Base-by-base conservation (phyloP, 2,113 vertebrate species). In the Cygnus buccinator region DNA sequence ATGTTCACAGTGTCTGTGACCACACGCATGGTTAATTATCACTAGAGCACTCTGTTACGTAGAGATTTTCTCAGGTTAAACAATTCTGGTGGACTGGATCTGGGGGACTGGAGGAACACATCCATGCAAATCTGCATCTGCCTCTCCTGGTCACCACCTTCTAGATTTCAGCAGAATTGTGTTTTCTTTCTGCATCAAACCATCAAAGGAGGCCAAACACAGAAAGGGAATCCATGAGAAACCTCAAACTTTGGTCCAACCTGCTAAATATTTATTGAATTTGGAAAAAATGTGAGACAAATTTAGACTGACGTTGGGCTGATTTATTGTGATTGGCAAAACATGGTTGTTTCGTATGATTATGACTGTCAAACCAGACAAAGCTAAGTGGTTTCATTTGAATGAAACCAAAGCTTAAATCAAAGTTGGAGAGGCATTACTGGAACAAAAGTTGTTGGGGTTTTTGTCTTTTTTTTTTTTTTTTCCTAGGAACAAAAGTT, bases 271-370 rank as follows among this genome's bases (percentile, higher is more conserved):
- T 96, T 95, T 93, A 87, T 81, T 94, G 90, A 94, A 93, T 94
- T 96, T 78, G 73, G 89, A 94, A 93, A 96, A 95, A 91, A 91
- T 76, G 83, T 91, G 92, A 92, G 92, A 82, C 77, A 96, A 97
- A 96, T 96, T 94, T 95, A 92, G 59, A 66, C 41, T 84, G 83
- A 89, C 74, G 76, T 92, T 84, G 33, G 23, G 23, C 17, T 78
- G 70, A 92, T 94, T 94, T 95, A 95, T 96, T 96, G 44, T 96
- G 73, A 87, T 95, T 96, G 96, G 95, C 95, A 89, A 96, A 94
- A 92, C 46, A 4, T 12, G 62, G 14, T 77, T 94, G 44, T 90
- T 96, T 82, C 33, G 6, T 76, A 91, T 58, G 73, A 82, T 93
- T 90, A 82, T 91, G 84, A 93, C 46, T 91, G 54, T 93, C 55